phyloP scores from a whole-genome alignment of 2,797 vertebrate genomes.

The Danio aesculapii region DNA sequence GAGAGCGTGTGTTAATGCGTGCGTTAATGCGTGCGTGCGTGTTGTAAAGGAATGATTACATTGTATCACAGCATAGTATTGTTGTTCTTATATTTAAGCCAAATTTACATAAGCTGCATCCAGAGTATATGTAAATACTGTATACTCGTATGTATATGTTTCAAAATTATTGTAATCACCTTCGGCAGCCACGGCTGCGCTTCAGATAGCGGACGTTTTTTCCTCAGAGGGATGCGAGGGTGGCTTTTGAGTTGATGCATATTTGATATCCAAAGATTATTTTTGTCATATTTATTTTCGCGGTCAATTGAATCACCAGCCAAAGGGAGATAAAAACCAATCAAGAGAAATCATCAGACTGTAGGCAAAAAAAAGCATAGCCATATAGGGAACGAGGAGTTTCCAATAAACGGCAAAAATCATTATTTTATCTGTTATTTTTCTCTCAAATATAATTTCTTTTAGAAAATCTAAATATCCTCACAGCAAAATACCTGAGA shows the following conservation, averaged over 20 bases:
- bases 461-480: not conserved
- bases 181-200: conserved; percentile 65
- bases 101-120: conserved; percentile 73
- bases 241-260: conserved; percentile 51
- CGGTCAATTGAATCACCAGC: conserved; percentile 72
- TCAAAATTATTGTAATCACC: conserved; percentile 58
- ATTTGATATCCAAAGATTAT: conserved; percentile 77
- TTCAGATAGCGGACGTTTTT: conserved; percentile 51
- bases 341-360: not conserved
- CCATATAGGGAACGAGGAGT: conserved; percentile 35
- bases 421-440: not conserved
- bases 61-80: conserved; percentile 77
- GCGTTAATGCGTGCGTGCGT: conserved; percentile 29
- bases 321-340: conserved; percentile 60
- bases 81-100: conserved; percentile 79
- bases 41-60: conserved; percentile 71
- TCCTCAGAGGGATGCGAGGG: conserved; percentile 4
- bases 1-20: conserved; percentile 29
- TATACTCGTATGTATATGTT: conserved; percentile 62
- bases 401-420: not conserved
- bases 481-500: not conserved
- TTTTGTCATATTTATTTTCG: conserved; percentile 78
- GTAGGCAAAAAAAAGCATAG: conserved; percentile 31
- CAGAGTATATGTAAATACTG: conserved; percentile 69
- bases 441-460: not conserved